phyloP scores from a whole-genome alignment of 2,797 vertebrate genomes.

The Calcarius lapponicus region DNA sequence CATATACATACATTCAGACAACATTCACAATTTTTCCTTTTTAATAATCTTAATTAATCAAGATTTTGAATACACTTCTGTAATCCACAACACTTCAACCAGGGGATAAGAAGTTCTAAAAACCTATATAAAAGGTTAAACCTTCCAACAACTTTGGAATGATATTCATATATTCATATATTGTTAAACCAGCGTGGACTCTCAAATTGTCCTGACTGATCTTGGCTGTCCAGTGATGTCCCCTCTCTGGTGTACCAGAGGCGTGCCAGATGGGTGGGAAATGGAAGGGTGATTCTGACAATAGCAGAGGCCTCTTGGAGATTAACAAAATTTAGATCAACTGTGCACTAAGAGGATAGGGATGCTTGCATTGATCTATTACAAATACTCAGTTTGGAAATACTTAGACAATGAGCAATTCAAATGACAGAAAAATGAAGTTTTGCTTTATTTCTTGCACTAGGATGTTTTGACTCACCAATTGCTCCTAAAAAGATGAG shows the following conservation, averaged over 20 bases:
- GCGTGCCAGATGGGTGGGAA: neutral
- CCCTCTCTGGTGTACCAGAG: neutral
- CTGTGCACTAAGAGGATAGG: neutral
- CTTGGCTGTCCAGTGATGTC: neutral
- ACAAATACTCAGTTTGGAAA: neutral
- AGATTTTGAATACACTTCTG: neutral
- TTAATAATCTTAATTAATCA: neutral
- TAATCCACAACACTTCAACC: neutral
- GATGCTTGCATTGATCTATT: neutral
- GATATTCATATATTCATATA: neutral
- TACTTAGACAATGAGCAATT: neutral
- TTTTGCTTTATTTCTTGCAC: neutral
- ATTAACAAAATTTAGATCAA: neutral
- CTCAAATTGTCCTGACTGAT: neutral
- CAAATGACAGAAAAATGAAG: neutral
- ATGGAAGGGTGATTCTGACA: neutral
- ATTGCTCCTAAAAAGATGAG: neutral
- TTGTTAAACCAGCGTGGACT: neutral
- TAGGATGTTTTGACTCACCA: neutral
- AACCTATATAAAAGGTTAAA: neutral
- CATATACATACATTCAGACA: neutral
- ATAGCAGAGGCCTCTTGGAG: neutral
- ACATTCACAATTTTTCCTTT: neutral
- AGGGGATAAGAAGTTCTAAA: neutral
- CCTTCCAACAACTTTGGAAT: neutral